A percentile compares a stretch with the other conserved stretches of the same genome.
phyloP scores from a whole-genome alignment of 2,888 invertebrate genomes.

The Scaptomyza polygonia region DNA sequence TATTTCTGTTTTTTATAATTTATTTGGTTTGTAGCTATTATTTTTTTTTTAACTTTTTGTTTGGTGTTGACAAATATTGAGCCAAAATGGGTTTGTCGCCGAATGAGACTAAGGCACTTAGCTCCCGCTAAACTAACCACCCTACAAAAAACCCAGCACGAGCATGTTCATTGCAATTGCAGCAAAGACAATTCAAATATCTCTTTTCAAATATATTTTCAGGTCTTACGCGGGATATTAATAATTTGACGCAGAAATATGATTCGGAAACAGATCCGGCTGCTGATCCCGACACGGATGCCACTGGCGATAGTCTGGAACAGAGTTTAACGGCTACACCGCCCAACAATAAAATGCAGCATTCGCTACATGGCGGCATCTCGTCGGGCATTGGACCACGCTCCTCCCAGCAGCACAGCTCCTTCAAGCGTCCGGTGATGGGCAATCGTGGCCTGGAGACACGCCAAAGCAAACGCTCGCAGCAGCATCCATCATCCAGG shows the following conservation, averaged over 20 bases:
- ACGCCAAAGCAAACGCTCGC: conserved; percentile 87
- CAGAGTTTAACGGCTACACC: conserved; percentile 65
- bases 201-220: conserved; percentile 20
- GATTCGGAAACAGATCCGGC: conserved; percentile 85
- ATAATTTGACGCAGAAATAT: conserved; percentile 83
- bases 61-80: conserved; percentile 69
- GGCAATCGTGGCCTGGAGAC: conserved; percentile 87
- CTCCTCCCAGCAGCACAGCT: conserved; percentile 84
- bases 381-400: conserved; percentile 75
- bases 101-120: conserved; percentile 18
- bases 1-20: conserved; percentile 16
- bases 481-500: conserved; percentile 73
- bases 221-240: conserved; percentile 84
- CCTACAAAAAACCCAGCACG: conserved; percentile 36
- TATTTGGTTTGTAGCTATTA: conserved; percentile 26
- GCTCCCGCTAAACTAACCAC: conserved; percentile 39
- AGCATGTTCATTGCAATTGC: conserved; percentile 25
- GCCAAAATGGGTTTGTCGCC: conserved; percentile 60
- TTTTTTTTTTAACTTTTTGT: conserved; percentile 26
- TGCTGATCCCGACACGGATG: conserved; percentile 90
- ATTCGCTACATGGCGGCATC: conserved; percentile 83
- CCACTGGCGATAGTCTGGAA: conserved; percentile 86
- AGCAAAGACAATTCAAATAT: conserved; percentile 4
- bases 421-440: conserved; percentile 87
- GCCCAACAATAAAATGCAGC: conserved; percentile 84